A percentile compares a stretch with the other conserved stretches of the same genome.
phyloP scores from a whole-genome alignment of 2,113 vertebrate species.

The Promerops cafer region DNA sequence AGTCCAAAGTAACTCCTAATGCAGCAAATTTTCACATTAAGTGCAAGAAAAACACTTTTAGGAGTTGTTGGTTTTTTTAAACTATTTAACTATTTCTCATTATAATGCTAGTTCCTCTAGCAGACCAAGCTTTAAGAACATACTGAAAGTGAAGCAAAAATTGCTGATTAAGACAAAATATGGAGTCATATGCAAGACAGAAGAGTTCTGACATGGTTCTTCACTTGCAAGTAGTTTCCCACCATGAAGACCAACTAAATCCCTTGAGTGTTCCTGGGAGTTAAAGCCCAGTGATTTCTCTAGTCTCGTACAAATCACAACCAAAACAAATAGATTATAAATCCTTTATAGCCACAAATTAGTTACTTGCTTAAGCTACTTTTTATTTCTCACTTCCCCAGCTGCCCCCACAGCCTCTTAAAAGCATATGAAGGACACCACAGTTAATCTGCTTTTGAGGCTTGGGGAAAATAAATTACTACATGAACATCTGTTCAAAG shows the following conservation, averaged over 20 bases:
- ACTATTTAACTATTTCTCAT: background rate
- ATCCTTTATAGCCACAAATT: background rate
- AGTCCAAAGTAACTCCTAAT: background rate
- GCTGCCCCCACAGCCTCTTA: background rate
- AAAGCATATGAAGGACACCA: background rate
- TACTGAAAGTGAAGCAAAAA: background rate
- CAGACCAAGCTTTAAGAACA: background rate
- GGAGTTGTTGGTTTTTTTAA: background rate
- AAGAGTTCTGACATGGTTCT: background rate
- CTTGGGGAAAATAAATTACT: background rate
- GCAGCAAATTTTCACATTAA: background rate
- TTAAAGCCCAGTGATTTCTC: background rate
- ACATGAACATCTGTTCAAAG: background rate
- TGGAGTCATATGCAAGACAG: background rate
- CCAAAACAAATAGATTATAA: background rate
- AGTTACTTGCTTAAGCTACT: background rate
- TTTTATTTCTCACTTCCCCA: background rate
- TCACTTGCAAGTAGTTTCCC: background rate
- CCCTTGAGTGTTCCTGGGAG: background rate
- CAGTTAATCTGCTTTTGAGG: background rate
- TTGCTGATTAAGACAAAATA: background rate
- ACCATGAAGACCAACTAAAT: background rate
- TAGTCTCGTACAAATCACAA: background rate
- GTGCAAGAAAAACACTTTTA: background rate
- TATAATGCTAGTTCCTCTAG: background rate